Percentiles rank a stretch among this genome's conserved stretches.
These are phyloP conservation scores for Sclerodermus sp. DNA, from an alignment of 2,888 invertebrate species.

Conservation along the genomic window DNA sequence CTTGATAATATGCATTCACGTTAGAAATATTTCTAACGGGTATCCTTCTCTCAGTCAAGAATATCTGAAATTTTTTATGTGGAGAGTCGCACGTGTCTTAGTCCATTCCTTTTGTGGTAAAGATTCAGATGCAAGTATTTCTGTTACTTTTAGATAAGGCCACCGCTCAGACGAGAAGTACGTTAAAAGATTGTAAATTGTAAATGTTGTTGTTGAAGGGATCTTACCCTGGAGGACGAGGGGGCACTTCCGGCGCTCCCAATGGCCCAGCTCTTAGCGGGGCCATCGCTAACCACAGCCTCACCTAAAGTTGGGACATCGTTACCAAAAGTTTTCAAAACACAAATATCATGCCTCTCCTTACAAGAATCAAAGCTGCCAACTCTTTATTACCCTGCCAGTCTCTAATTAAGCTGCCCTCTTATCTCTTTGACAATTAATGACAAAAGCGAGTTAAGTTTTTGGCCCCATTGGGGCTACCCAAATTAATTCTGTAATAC, in stretches of 20 bases:
- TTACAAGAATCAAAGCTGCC: slow-evolving; percentile 14
- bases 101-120: no score
- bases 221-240: slow-evolving; percentile 67
- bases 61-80: no score
- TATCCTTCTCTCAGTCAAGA: no score
- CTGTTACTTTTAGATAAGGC: slow-evolving; percentile 3
- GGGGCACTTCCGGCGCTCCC: slow-evolving; percentile 58
- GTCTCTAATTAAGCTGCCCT: background rate
- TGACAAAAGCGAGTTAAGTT: background rate
- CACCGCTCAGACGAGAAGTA: no score
- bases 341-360: slow-evolving; percentile 22
- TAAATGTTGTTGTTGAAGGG: slow-evolving; percentile 56
- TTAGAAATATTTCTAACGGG: no score
- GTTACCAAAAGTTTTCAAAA: slow-evolving; percentile 42
- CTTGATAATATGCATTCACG: no score
- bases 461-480: background rate
- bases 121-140: no score
- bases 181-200: no score
- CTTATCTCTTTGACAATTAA: background rate
- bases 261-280: slow-evolving; percentile 58
- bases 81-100: no score
- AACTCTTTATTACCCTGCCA: background rate
- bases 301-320: slow-evolving; percentile 57
- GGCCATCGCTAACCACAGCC: slow-evolving; percentile 59
- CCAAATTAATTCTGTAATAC: slow-evolving; percentile 34